Percentiles rank a stretch among this genome's conserved stretches.
phyloP scores from a whole-genome alignment of 2,113 vertebrate species.

The Syngnathus floridae region DNA sequence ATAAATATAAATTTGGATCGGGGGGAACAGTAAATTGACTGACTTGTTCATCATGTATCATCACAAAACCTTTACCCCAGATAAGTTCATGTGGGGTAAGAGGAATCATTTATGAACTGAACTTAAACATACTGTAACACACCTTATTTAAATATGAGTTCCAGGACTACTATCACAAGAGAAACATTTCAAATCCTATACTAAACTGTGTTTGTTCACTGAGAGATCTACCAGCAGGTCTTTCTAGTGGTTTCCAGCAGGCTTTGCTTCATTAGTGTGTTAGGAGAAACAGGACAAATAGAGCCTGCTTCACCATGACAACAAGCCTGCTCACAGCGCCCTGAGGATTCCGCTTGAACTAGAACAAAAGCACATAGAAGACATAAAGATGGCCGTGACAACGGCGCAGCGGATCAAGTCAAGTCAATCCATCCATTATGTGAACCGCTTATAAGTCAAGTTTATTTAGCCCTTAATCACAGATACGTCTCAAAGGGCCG shows the following conservation, averaged over 20 bases:
- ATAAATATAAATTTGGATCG: constrained; percentile 7
- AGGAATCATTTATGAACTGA: constrained; percentile 14
- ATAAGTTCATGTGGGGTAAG: neutral
- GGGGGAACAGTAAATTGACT: constrained; percentile 23
- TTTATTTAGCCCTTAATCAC: no score
- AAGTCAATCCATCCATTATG: no score
- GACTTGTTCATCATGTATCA: neutral
- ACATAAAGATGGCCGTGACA: no score
- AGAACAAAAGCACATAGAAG: no score
- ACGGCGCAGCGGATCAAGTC: no score
- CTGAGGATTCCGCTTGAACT: neutral
- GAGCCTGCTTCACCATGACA: no score
- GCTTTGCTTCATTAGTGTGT: neutral
- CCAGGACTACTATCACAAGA: neutral
- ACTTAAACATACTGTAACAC: constrained; percentile 8
- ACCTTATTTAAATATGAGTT: neutral
- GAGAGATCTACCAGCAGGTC: neutral
- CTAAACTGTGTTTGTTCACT: no score
- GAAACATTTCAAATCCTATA: neutral
- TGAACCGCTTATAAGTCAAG: no score
- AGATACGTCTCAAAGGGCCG: no score
- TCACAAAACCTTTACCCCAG: constrained; percentile 3
- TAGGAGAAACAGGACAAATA: neutral
- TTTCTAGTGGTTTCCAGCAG: neutral
- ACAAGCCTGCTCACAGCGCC: neutral